Evolutionary conservation across 2,113 vertebrate genomes (phyloP).

Genomic region (Gambusia holbrooki): DNA sequence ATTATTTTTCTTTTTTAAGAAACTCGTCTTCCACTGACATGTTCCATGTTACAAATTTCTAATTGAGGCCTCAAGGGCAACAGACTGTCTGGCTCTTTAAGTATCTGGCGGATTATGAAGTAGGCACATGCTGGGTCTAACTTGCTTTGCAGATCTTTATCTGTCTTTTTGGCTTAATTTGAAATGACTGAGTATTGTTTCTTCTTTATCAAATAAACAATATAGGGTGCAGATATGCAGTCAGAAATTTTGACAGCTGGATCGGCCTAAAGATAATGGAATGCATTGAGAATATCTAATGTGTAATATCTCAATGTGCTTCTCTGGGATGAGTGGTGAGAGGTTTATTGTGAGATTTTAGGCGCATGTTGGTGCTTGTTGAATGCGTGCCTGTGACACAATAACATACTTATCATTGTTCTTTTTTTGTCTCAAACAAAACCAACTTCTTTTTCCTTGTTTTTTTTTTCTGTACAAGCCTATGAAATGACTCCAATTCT

Average conservation of each 20-base stretch:
- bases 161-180: neutral
- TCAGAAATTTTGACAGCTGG: neutral
- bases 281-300: neutral
- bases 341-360: neutral
- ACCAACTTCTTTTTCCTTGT: neutral
- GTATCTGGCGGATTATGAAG: neutral
- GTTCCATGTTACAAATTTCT: constrained; percentile 11
- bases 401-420: neutral
- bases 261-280: neutral
- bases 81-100: constrained; percentile 49
- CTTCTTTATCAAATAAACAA: neutral
- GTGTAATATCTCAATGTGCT: neutral
- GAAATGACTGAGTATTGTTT: neutral
- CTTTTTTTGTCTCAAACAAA: neutral
- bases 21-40: neutral
- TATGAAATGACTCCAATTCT: neutral
- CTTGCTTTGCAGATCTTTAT: neutral
- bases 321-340: neutral
- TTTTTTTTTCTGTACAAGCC: neutral
- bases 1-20: constrained; percentile 18
- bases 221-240: neutral
- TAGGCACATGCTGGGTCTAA: neutral
- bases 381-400: constrained; percentile 28
- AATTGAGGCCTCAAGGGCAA: constrained; percentile 20
- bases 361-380: constrained; percentile 42